Conservation (phyloP, 2,888 invertebrate genomes). For the Smittia aterrima region DNA sequence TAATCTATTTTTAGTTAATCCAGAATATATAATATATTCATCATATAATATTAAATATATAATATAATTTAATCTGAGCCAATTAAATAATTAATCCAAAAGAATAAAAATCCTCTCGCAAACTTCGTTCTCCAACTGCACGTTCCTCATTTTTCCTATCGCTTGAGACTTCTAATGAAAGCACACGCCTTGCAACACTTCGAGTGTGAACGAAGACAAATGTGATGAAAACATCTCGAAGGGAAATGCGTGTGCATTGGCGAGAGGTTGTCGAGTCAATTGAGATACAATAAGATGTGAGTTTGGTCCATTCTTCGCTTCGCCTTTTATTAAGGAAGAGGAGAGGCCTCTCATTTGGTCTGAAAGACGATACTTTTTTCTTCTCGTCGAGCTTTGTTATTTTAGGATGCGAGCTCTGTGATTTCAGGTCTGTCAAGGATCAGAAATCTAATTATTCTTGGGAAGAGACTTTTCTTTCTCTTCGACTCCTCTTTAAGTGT, state of each 20-base stretch:
- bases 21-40: no score
- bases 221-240: background rate
- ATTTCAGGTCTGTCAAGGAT: conserved; percentile 21
- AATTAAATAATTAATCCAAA: no score
- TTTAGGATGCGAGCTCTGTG: conserved; percentile 32
- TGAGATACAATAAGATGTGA: background rate
- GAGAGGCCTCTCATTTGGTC: conserved; percentile 19
- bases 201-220: background rate
- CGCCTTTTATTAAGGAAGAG: background rate
- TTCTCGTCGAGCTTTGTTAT: conserved; percentile 24
- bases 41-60: no score
- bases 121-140: no score
- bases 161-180: no score
- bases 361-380: conserved; percentile 30
- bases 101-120: no score
- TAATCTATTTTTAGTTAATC: no score
- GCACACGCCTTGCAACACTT: background rate
- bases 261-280: conserved; percentile 26
- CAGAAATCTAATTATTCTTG: conserved; percentile 1
- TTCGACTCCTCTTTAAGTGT: background rate
- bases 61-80: no score
- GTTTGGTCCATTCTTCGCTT: background rate
- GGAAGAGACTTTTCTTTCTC: background rate
- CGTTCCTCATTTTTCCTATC: no score
- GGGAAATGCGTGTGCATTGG: background rate